Conservation (phyloP, 2,113 vertebrate genomes). For the Psophia crepitans region DNA sequence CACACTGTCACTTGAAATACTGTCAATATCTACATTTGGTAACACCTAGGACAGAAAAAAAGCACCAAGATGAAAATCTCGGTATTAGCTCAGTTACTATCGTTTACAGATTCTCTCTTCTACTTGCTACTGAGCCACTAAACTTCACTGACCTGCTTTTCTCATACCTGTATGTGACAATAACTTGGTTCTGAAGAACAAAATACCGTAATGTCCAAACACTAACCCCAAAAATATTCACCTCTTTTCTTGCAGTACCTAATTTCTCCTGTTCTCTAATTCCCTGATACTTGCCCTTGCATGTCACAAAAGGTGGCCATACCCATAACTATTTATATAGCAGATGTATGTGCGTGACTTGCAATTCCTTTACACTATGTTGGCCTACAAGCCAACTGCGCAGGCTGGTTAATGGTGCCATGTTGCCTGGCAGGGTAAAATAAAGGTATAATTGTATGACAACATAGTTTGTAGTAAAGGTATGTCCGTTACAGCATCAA, state of each 20-base stretch:
- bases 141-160: background rate
- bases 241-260: background rate
- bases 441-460: background rate
- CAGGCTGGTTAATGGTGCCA: background rate
- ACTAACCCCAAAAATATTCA: background rate
- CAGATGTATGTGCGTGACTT: background rate
- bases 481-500: background rate
- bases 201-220: background rate
- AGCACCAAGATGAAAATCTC: background rate
- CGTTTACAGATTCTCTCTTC: background rate
- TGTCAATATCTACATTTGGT: conserved; percentile 83
- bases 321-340: background rate
- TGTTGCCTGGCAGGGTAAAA: background rate
- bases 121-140: background rate
- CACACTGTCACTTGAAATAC: conserved; percentile 59
- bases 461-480: background rate
- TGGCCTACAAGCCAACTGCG: background rate
- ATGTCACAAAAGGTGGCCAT: background rate
- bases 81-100: background rate
- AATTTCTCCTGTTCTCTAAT: background rate
- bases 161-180: background rate
- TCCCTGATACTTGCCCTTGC: background rate
- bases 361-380: background rate
- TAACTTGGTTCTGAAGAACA: background rate
- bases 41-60: conserved; percentile 72